These are phyloP conservation scores for Nemotelus pantherinus DNA, from an alignment of 2,888 invertebrate species.

Conservation along the genomic window DNA sequence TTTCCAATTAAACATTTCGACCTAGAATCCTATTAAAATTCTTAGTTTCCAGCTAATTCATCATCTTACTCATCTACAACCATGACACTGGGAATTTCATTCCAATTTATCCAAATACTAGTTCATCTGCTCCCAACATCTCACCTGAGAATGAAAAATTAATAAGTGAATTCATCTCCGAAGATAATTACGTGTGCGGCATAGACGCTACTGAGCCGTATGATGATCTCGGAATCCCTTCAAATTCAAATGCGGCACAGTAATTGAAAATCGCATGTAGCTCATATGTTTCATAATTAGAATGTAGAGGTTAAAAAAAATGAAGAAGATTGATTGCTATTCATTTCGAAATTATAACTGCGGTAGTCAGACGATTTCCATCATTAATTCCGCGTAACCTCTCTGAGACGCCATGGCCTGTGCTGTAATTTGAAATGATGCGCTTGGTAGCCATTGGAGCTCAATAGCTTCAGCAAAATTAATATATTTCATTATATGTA, in stretches of 20 bases:
- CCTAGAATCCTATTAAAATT: slow-evolving; percentile 7
- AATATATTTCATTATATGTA: neutral
- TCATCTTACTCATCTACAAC: neutral
- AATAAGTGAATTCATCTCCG: slow-evolving; percentile 14
- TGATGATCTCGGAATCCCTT: neutral
- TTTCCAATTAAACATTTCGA: neutral
- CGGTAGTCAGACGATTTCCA: slow-evolving; percentile 20
- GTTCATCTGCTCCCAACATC: neutral
- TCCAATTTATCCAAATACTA: neutral
- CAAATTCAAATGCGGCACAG: slow-evolving; percentile 9
- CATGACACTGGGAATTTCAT: neutral
- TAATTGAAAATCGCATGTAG: neutral
- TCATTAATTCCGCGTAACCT: slow-evolving; percentile 22
- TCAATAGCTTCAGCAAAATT: neutral
- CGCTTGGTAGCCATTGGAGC: neutral
- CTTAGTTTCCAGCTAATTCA: neutral
- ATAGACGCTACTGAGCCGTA: too few relatives aligned
- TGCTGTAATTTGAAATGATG: neutral
- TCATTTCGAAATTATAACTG: slow-evolving; percentile 13
- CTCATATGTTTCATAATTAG: slow-evolving; percentile 12
- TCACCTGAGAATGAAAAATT: neutral
- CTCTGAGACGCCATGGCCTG: neutral
- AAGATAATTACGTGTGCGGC: neutral
- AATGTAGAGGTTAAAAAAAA: neutral
- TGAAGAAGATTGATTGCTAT: slow-evolving; percentile 35